Evolutionary conservation across 2,888 invertebrate genomes (phyloP), one percentile per base, ranked within the genome.

Genomic region (Diogma glabrata): DNA sequence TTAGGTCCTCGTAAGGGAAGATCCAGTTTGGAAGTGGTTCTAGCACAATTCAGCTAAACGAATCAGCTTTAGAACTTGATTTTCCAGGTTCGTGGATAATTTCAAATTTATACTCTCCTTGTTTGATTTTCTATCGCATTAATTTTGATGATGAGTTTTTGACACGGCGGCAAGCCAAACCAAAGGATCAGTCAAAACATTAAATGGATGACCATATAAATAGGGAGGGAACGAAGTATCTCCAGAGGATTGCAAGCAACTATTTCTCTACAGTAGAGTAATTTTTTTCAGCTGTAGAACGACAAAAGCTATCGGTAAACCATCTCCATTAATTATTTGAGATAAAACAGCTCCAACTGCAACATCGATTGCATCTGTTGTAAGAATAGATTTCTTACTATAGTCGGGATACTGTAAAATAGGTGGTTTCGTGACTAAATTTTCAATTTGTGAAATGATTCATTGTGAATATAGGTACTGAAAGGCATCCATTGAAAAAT

Each of bases 401-500:
- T 28, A 28, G 19, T 40, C 40, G 4, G 40, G 19, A 40, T 40
- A 40, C 5, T 17, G 8, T 40, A 40, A 40, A 9, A 40, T 40
- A 7, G 40, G 40, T 19, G 40, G 40, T n/a, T 40, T 20, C 7
- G 19, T 17, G 19, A 17, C 17, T n/a, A 3, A 20, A 2, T 45
- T 22, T 45, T 33, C 16, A 33, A 16, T 10, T 33, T 33, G 16
- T 33, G n/a, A 12, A 56, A 43, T 10, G 43, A 30, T 43, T 43
- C 26, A 16, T 28, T 4, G 45, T 33, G n/a, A n/a, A n/a, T n/a
- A n/a, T n/a, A n/a, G n/a, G n/a, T n/a, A n/a, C n/a, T 14, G 24
- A 46, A 33, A 6, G 40, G 36, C 16, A 20, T 46, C 60, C 59
- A 60, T 2, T 5, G 3, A 48, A 57, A 61, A 20, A 19, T 5